Evolutionary conservation across 2,113 vertebrate genomes (phyloP), one percentile per base, ranked within the genome.

Genomic region (Motacilla tschutschensis): DNA sequence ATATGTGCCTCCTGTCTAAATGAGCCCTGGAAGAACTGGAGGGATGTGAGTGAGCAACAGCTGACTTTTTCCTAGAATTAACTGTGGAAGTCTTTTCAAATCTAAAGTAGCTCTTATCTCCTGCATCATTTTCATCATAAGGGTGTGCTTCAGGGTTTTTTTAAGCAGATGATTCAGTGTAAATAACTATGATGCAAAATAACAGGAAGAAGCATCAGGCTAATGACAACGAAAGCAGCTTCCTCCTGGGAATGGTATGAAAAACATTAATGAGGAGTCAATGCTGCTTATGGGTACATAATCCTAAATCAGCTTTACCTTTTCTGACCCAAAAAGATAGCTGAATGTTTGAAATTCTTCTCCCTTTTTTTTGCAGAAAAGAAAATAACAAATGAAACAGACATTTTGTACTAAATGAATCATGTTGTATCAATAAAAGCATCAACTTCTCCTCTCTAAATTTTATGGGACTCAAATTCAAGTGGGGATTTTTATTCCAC

Each of bases 81-180:
- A 73, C 40, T 53, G 15, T 43, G n/a, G 41, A 87, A 82, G 47
- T 43, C 15, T 88, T 91, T 86, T 88, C 67, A 88, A 51, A 73
- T 66, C 59, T 88, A 26, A 76, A 86, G 72, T 38, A 88, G 59
- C 63, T 91, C 57, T 86, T 72, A 79, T 84, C 58, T 79, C 75
- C 72, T 66, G 64, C 31, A 73, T 57, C 21, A 8, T 54, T 63
- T 69, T 82, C 41, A 75, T 88, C 59, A 79, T 18, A 28, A 79
- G 88, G 51, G 74, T 66, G 35, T 86, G 65, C 53, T 74, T n/a
- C 21, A 65, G 20, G 4, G 7, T 0, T 33, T 63, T 72, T 76
- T 85, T 87, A 50, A 81, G 69, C 19, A 71, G 67, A 79, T 92
- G 84, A 89, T 59, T 94, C 90, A 92, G 67, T 35, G 29, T 91